Evolutionary conservation across 2,797 vertebrate genomes (phyloP), one percentile per base, ranked within the genome.

Genomic region (Netta rufina): DNA sequence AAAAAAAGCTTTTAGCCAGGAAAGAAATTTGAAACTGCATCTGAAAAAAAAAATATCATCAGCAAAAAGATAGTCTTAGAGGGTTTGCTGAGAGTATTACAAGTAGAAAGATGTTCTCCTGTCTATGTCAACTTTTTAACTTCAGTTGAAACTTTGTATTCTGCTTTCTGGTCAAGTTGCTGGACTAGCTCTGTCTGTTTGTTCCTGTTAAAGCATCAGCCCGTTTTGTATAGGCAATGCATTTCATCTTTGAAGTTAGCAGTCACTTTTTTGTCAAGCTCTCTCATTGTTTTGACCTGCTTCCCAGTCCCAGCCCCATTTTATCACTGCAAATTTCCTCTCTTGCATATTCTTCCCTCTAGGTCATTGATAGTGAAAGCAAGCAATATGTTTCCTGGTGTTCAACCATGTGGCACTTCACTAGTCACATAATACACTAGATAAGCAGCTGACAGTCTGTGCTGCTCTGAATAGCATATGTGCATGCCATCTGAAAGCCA

Each of bases 331-430:
- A 96, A 89, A 96, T 97, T 96, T 96, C 95, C 95, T 96, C 95
- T 89, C 94, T 93, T n/a, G 43, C 95, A 96, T 97, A 94, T 90
- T 97, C 96, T 94, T 97, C 94, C 90, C 92, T 92, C 95, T 96
- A 96, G 95, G 91, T 96, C 95, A 96, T 90, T 90, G 94, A 95
- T 94, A 96, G 93, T 92, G 95, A 96, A 96, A 96, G 89, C 96
- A 91, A 90, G 95, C 96, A 97, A 96, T 97, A 94, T 97, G 94
- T 96, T 97, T 96, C 95, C 94, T 93, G 93, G 96, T 96, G 96
- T 95, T 96, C 96, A 93, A 96, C 95, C 95, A 97, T 95, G 96
- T 96, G 95, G 94, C 95, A 96, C 94, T 94, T 96, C 96, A 96
- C 88, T 94, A 92, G 91, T 93, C 95, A 93, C 95, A 96, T 93